Evolutionary conservation across 2,113 vertebrate species (phyloP).

Genomic region (Sula dactylatra): DNA sequence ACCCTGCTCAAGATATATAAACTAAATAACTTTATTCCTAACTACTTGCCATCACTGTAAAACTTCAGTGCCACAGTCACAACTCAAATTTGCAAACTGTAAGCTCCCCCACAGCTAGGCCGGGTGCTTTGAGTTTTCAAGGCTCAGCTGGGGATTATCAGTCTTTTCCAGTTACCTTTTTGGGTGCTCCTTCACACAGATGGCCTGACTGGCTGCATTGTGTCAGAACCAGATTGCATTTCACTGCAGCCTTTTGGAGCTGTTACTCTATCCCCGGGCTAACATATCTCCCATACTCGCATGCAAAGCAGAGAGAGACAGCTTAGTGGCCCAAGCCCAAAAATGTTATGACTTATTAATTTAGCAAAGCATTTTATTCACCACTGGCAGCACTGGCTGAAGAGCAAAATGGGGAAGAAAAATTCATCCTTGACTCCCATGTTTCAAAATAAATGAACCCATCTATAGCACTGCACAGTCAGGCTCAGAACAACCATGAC

Average conservation of each 20-base stretch:
- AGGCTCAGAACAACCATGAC: not conserved
- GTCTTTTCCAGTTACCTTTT: not conserved
- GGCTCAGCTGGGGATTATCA: not conserved
- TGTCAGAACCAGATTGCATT: not conserved
- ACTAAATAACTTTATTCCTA: not conserved
- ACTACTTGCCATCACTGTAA: not conserved
- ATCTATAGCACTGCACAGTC: not conserved
- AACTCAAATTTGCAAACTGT: not conserved
- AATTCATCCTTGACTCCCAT: not conserved
- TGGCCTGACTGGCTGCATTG: not conserved
- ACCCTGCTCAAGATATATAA: not conserved
- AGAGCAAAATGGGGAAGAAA: not conserved
- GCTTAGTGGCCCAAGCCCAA: not conserved
- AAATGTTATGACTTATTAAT: not conserved
- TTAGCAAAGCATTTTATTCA: not conserved
- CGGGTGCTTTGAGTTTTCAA: not conserved
- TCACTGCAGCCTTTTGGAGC: not conserved
- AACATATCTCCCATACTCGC: not conserved
- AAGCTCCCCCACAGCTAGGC: not conserved
- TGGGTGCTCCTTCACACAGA: not conserved
- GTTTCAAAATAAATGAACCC: not conserved
- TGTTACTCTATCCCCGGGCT: conserved; percentile 27
- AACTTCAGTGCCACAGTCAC: not conserved
- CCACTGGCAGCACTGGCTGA: not conserved
- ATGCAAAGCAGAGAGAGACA: not conserved